Conservation (phyloP, 2,113 vertebrate species). For the Sciurus niger region DNA sequence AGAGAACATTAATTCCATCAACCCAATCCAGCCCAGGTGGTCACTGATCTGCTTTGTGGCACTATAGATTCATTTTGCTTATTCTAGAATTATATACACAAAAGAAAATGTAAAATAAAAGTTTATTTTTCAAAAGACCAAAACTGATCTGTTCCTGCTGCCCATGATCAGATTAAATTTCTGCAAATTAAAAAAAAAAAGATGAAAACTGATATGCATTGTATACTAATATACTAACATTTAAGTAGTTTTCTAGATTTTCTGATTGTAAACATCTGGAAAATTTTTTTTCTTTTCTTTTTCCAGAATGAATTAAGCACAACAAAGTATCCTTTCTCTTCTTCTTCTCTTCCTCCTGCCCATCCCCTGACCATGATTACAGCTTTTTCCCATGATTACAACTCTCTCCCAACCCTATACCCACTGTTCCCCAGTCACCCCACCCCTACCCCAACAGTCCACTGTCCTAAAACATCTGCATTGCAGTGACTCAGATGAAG, state of each 20-base stretch:
- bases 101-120: background rate
- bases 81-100: background rate
- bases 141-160: background rate
- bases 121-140: slow-evolving; percentile 31
- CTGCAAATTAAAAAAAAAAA: background rate
- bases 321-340: background rate
- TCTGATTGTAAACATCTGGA: slow-evolving; percentile 21
- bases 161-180: no score
- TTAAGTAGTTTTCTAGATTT: background rate
- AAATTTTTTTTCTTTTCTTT: background rate
- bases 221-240: background rate
- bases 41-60: background rate
- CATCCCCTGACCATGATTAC: background rate
- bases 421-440: no score
- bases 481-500: background rate
- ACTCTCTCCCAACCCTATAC: background rate
- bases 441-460: background rate
- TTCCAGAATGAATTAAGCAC: background rate
- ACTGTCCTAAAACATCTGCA: background rate
- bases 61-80: background rate
- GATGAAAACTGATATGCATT: background rate
- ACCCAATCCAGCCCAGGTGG: background rate
- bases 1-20: background rate
- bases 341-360: accelerated
- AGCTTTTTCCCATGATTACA: background rate